Conservation (phyloP, 2,888 invertebrate species). For the Thecocarcelia acutangulata region DNA sequence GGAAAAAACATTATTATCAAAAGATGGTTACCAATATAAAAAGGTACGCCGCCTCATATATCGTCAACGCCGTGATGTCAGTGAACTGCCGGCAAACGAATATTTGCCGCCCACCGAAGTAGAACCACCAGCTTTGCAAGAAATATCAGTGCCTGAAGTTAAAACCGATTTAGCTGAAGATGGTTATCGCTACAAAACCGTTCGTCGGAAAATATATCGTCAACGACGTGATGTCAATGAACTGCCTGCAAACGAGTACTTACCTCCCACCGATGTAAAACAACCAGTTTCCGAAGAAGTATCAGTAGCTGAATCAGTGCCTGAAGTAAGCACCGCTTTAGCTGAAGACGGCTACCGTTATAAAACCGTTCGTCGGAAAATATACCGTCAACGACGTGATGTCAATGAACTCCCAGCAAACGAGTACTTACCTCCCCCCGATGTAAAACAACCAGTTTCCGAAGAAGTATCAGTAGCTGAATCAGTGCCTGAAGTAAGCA, state of each 20-base stretch:
- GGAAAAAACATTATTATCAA: slow-evolving; percentile 47
- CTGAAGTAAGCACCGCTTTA: slow-evolving; percentile 35
- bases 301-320: slow-evolving; percentile 31
- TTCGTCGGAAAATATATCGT: slow-evolving; percentile 73
- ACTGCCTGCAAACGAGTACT: slow-evolving; percentile 72
- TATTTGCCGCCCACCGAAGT: slow-evolving; percentile 74
- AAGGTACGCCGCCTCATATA: slow-evolving; percentile 74
- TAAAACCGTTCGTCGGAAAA: slow-evolving; percentile 51
- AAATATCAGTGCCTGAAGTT: slow-evolving; percentile 3
- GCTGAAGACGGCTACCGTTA: slow-evolving; percentile 58
- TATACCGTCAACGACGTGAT: slow-evolving; percentile 71
- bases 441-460: slow-evolving; percentile 55
- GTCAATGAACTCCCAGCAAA: slow-evolving; percentile 72
- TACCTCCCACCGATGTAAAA: slow-evolving; percentile 71
- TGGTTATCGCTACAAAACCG: slow-evolving; percentile 73
- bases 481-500: slow-evolving; percentile 18
- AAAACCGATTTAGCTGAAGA: slow-evolving; percentile 61
- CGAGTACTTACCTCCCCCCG: slow-evolving; percentile 61
- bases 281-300: slow-evolving; percentile 49
- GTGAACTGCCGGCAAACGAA: slow-evolving; percentile 71
- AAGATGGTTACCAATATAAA: slow-evolving; percentile 72
- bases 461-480: slow-evolving; percentile 44
- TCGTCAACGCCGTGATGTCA: slow-evolving; percentile 72
- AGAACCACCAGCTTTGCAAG: background rate
- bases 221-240: slow-evolving; percentile 74